Conservation (phyloP, 2,888 invertebrate species). For the Platypus cylindrus region DNA sequence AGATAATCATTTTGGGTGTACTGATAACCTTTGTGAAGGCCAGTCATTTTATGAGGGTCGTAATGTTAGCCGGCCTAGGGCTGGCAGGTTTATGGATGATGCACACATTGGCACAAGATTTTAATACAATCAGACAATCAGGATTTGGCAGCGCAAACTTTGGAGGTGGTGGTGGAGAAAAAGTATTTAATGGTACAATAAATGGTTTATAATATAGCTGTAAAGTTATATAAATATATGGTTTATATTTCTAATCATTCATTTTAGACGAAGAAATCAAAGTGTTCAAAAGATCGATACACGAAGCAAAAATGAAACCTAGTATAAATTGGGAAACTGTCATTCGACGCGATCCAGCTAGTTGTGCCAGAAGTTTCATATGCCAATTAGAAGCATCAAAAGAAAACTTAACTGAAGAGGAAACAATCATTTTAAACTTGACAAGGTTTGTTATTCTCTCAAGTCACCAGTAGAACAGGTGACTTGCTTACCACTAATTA, state of each 20-base stretch:
- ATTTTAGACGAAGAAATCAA: constrained; percentile 12
- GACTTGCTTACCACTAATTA: no score
- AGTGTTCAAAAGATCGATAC: constrained; percentile 15
- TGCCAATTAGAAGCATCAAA: constrained; percentile 34
- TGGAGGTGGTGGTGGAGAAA: constrained; percentile 7
- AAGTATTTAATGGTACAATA: no score
- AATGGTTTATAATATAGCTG: no score
- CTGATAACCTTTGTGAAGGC: constrained; percentile 29
- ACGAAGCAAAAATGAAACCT: constrained; percentile 9
- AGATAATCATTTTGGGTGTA: constrained; percentile 17
- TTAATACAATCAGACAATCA: constrained; percentile 26
- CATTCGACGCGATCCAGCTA: constrained; percentile 33
- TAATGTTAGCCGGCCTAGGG: constrained; percentile 34
- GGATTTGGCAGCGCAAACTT: constrained; percentile 11
- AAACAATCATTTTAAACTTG: constrained; percentile 26
- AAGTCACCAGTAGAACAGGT: no score
- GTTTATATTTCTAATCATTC: no score
- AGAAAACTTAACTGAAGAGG: constrained; percentile 23
- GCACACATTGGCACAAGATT: constrained; percentile 36
- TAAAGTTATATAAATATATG: no score
- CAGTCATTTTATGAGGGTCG: constrained; percentile 31
- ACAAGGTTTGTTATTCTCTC: constrained; percentile 29
- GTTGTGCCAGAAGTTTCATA: constrained; percentile 36
- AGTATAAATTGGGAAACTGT: constrained; percentile 28
- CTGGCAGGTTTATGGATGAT: constrained; percentile 38